Percentiles rank a stretch among this genome's conserved stretches.
Conservation (phyloP, 2,888 invertebrate genomes). For the Leucania comma region DNA sequence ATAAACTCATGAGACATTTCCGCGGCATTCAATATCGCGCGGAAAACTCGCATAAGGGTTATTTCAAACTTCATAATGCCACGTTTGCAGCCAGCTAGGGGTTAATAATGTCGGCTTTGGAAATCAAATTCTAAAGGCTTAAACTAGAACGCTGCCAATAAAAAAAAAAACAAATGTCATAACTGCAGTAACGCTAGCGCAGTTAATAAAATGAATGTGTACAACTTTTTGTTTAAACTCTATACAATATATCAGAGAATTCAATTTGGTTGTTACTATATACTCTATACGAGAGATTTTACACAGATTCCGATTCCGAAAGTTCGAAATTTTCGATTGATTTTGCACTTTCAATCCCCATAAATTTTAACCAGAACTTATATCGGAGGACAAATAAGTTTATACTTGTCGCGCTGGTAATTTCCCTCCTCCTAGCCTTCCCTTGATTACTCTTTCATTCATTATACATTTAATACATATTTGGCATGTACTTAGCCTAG, state of each 20-base stretch:
- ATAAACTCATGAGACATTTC: conserved; percentile 4
- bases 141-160: conserved; percentile 25
- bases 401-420: no score
- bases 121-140: conserved; percentile 38
- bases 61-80: conserved; percentile 42
- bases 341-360: no score
- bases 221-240: conserved; percentile 15
- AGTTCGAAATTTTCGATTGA: no score
- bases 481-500: no score
- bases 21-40: conserved; percentile 38
- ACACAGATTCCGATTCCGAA: no score
- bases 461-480: no score
- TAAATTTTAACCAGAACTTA: no score
- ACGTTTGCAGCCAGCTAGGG: conserved; percentile 22
- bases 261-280: conserved; percentile 13
- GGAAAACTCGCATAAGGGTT: conserved; percentile 32
- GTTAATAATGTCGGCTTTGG: conserved; percentile 40
- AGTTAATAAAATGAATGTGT: conserved; percentile 23
- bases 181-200: conserved; percentile 14
- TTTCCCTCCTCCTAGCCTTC: no score
- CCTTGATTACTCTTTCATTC: no score
- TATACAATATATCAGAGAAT: conserved; percentile 1
- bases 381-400: no score
- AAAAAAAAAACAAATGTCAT: conserved; percentile 35
- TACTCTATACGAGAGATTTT: neutral